Evolutionary conservation across 2,797 vertebrate species (phyloP), one percentile per base, ranked within the genome.

Genomic region (Hephaestus fuliginosus): DNA sequence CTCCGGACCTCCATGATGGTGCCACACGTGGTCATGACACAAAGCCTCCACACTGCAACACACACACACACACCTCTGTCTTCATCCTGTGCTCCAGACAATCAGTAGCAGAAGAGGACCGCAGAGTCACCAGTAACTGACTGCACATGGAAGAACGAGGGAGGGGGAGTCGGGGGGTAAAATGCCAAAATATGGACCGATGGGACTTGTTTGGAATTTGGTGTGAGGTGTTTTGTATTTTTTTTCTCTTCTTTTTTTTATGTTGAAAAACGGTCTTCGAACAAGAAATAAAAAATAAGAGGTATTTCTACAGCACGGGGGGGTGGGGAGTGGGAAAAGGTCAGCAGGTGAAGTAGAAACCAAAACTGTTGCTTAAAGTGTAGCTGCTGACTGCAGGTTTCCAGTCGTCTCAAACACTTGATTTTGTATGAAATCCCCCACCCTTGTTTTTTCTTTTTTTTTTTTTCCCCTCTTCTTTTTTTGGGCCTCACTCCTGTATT

Each of bases 321-420:
- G 69, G 64, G 75, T 57, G 51, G 69, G 48, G 62, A 65, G 51
- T 33, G 58, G 57, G 30, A 51, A 25, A 15, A 43, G n/a, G 76
- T 84, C 79, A 81, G 72, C 63, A 63, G 55, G 64, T 70, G 66
- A 72, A 51, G 56, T 76, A 82, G 85, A 94, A 94, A 91, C 87
- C 90, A 91, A 91, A 93, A 87, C 64, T 82, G 75, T 89, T 86
- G 77, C 83, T 92, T 87, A 51, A 85, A 83, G 88, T 94, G 92
- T 90, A 87, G 87, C 91, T 88, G 91, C 81, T 93, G 93, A 96
- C 96, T 95, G 95, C 96, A 93, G 95, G 95, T 89, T 94, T 94
- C 92, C 94, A 91, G 95, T 95, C 94, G 76, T 89, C 91, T 85
- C 78, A 83, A 74, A 88, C 84, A 86, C 82, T 88, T 76, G 36